Conservation (phyloP, 2,888 invertebrate species). For the Zaprionus bogoriensis region DNA sequence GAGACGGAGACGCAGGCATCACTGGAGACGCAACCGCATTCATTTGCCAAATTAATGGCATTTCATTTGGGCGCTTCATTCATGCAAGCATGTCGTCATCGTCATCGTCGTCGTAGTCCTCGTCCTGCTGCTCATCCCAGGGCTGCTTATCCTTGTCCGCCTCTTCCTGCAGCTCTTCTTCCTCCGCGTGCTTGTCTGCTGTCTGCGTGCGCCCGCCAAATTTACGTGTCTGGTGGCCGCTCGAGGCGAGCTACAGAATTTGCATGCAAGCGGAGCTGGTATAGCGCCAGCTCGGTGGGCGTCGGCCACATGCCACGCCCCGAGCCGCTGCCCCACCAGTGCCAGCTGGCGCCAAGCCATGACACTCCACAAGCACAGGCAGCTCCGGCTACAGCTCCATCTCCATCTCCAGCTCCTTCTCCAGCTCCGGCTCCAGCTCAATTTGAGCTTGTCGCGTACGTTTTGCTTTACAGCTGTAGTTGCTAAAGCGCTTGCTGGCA, state of each 20-base stretch:
- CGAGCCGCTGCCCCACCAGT: conserved; percentile 8
- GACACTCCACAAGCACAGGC: conserved; percentile 18
- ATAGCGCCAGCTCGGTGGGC: conserved; percentile 31
- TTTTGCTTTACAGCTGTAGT: conserved; percentile 15
- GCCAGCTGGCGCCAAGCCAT: conserved; percentile 68
- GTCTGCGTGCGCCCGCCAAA: conserved; percentile 64
- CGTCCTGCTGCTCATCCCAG: background rate
- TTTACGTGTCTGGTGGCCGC: conserved; percentile 75
- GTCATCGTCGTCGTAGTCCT: conserved; percentile 12
- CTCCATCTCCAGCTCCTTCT: background rate
- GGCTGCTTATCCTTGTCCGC: conserved; percentile 6
- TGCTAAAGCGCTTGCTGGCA: background rate
- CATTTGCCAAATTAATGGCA: conserved; percentile 79
- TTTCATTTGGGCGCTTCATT: conserved; percentile 77
- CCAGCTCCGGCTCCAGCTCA: background rate
- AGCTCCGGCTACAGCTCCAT: conserved; percentile 4
- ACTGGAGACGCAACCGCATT: conserved; percentile 68
- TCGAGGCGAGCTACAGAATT: conserved; percentile 56
- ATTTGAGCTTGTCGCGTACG: conserved; percentile 41
- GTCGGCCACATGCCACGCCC: conserved; percentile 24
- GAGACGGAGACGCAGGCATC: background rate
- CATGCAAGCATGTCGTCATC: conserved; percentile 73
- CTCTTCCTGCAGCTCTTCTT: background rate
- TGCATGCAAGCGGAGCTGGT: conserved; percentile 40
- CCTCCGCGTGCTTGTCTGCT: conserved; percentile 33